These are phyloP conservation scores for Apodemia duryi DNA, from an alignment of 2,888 invertebrate species.

Conservation along the genomic window DNA sequence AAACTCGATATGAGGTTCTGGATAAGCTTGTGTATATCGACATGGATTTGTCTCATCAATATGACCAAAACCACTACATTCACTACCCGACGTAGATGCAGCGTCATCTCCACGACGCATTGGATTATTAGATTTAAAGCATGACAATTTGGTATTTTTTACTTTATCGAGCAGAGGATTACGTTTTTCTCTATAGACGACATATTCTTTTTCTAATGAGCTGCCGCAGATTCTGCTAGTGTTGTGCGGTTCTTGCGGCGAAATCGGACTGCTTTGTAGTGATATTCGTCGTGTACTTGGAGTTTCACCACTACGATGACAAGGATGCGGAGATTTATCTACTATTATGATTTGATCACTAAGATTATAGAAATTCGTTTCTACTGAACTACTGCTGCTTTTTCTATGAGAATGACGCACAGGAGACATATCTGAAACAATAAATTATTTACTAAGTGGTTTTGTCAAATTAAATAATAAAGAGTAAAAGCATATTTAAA, in stretches of 20 bases:
- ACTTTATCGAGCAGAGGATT: slow-evolving; percentile 85
- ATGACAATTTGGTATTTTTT: slow-evolving; percentile 84
- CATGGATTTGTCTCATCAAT: slow-evolving; percentile 61
- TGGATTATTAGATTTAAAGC: slow-evolving; percentile 81
- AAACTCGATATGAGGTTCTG: slow-evolving; percentile 58
- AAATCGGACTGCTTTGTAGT: slow-evolving; percentile 59
- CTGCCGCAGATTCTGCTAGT: slow-evolving; percentile 70
- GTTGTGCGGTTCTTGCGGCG: slow-evolving; percentile 72
- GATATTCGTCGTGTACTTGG: slow-evolving; percentile 67
- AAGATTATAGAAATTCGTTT: slow-evolving; percentile 84
- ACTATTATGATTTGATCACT: slow-evolving; percentile 80
- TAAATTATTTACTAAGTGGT: neutral
- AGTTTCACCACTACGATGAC: slow-evolving; percentile 57
- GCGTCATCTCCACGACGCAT: slow-evolving; percentile 71
- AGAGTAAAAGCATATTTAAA: no score
- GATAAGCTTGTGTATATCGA: slow-evolving; percentile 56
- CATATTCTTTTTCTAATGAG: slow-evolving; percentile 78
- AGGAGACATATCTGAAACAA: slow-evolving; percentile 81
- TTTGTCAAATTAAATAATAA: no score
- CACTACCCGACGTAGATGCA: slow-evolving; percentile 73
- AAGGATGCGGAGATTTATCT: slow-evolving; percentile 76
- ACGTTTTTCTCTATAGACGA: slow-evolving; percentile 81
- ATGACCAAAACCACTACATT: slow-evolving; percentile 74
- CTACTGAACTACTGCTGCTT: slow-evolving; percentile 81
- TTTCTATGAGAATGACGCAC: slow-evolving; percentile 81